Evolutionary conservation across 2,888 invertebrate genomes (phyloP).

Genomic region (Catonia carolina): DNA sequence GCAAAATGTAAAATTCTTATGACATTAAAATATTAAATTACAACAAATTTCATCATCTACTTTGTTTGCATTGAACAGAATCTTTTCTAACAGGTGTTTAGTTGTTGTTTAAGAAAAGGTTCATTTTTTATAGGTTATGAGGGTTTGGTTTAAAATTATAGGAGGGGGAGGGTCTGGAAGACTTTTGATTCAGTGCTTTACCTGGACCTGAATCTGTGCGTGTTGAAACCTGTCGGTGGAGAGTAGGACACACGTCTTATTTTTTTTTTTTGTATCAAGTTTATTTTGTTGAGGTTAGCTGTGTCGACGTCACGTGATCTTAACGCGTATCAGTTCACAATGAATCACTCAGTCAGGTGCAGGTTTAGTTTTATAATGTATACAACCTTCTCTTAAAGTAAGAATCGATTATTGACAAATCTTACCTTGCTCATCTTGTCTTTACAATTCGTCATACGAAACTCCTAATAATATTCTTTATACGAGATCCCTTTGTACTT

Average conservation of each 20-base stretch:
- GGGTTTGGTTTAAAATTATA: not conserved
- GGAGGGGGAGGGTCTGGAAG: not conserved
- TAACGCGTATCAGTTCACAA: slow-evolving; percentile 4
- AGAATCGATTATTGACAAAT: too few species aligned
- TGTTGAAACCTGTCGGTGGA: slow-evolving; percentile 8
- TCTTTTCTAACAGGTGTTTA: too few species aligned
- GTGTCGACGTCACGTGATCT: not conserved
- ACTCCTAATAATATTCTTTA: too few species aligned
- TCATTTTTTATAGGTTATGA: not conserved
- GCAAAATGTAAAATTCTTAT: too few species aligned
- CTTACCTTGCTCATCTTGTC: too few species aligned
- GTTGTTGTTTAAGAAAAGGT: not conserved
- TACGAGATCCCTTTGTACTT: too few species aligned
- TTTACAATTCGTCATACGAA: too few species aligned
- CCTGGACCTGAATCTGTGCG: not conserved
- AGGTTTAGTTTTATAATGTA: not conserved
- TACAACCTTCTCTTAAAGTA: too few species aligned
- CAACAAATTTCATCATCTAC: too few species aligned
- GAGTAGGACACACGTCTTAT: not conserved
- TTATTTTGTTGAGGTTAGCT: not conserved
- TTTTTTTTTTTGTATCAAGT: not conserved
- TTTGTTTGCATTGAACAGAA: too few species aligned
- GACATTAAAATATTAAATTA: too few species aligned
- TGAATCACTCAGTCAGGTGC: slow-evolving; percentile 4
- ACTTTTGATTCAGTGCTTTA: not conserved